phyloP scores from a whole-genome alignment of 2,113 vertebrate species.

The Daubentonia madagascariensis region DNA sequence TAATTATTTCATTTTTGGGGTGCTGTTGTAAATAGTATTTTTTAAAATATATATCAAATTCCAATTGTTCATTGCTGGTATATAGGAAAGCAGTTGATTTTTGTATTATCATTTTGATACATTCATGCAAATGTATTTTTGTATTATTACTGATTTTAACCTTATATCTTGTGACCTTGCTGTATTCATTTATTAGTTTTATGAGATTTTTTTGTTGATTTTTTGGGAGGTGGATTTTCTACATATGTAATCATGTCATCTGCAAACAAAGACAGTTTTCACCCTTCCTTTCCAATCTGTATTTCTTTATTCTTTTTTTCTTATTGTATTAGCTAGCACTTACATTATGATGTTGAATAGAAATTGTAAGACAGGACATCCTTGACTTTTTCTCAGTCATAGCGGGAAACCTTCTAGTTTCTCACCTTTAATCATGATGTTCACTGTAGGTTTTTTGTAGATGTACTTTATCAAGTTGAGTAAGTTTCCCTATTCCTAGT shows the following conservation, averaged over 20 bases:
- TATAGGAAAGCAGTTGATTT: not conserved
- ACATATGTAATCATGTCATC: not conserved
- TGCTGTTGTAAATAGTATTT: not conserved
- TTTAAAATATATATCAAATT: not conserved
- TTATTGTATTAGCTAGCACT: not conserved
- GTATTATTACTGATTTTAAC: not conserved
- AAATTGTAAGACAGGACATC: not conserved
- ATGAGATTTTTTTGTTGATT: not conserved
- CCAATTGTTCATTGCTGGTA: not conserved
- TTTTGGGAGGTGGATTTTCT: not conserved
- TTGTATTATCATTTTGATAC: not conserved
- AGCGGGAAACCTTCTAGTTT: not conserved
- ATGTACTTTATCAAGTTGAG: not conserved
- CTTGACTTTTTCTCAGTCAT: not conserved
- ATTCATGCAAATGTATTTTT: not conserved
- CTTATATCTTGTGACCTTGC: not conserved
- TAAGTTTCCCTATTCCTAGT: not conserved
- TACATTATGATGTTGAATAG: not conserved
- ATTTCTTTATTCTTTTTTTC: not conserved
- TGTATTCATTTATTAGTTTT: not conserved
- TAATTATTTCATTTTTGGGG: not conserved
- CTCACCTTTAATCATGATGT: not conserved
- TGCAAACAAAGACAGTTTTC: not conserved
- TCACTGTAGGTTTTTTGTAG: not conserved
- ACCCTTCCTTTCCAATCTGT: not conserved